Percentiles rank a stretch among this genome's conserved stretches.
Conservation (phyloP, 1,140 invertebrate species). For the Cecropterus lyciades region DNA sequence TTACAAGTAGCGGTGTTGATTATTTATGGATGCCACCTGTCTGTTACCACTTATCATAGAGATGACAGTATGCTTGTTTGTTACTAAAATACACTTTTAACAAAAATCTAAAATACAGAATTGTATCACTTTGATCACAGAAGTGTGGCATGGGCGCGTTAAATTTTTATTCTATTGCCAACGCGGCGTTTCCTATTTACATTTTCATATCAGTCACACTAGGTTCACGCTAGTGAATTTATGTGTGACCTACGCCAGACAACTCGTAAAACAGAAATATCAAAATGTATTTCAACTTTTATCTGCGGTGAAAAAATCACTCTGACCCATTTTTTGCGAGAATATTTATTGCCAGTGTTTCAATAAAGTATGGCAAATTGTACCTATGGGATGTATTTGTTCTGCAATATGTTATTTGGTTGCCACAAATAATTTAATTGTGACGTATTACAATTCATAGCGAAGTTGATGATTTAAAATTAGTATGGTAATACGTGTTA, state of each 20-base stretch:
- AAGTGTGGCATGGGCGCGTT: conserved; percentile 15
- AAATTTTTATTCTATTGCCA: conserved; percentile 38
- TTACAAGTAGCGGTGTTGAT: too few species aligned
- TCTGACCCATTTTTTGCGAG: conserved; percentile 17
- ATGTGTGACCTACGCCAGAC: conserved; percentile 40
- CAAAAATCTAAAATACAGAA: neutral
- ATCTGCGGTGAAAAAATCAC: conserved; percentile 33
- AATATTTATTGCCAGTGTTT: conserved; percentile 27
- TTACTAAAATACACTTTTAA: neutral
- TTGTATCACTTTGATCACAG: neutral
- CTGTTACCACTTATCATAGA: too few species aligned
- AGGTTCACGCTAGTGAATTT: conserved; percentile 44
- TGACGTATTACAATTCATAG: neutral
- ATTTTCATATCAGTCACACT: conserved; percentile 41
- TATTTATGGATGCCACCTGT: too few species aligned
- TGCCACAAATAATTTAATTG: conserved; percentile 1
- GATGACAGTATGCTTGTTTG: too few species aligned
- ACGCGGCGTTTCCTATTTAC: conserved; percentile 33
- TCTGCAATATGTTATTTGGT: neutral
- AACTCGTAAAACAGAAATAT: conserved; percentile 37
- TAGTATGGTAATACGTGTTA: too few species aligned
- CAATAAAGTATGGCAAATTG: conserved; percentile 23
- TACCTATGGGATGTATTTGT: neutral
- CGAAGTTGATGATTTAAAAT: too few species aligned
- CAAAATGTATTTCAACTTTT: conserved; percentile 35